phyloP scores from a whole-genome alignment of 2,888 invertebrate species.

The Heteropelma amictum region DNA sequence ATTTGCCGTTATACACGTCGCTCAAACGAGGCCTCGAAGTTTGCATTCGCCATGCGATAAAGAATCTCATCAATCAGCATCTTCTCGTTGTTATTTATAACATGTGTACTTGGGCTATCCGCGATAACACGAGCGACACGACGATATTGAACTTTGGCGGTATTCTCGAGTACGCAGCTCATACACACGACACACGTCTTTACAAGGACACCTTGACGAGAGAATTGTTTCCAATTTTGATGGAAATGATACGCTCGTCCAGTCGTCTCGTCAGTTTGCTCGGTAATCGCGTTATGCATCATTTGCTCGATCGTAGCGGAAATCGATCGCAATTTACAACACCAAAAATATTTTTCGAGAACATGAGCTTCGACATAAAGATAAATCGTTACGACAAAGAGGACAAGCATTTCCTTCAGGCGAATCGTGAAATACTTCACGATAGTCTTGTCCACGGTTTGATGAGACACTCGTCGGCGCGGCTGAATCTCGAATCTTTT shows the following conservation, averaged over 20 bases:
- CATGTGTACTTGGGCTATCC: constrained; percentile 80
- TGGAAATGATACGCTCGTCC: constrained; percentile 79
- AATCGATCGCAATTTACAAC: constrained; percentile 79
- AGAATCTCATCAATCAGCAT: constrained; percentile 78
- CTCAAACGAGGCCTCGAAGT: constrained; percentile 80
- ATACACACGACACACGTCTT: constrained; percentile 76
- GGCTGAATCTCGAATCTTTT: constrained; percentile 80
- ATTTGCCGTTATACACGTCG: constrained; percentile 69
- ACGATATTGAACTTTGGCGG: constrained; percentile 80
- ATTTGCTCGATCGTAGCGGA: constrained; percentile 80
- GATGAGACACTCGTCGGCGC: constrained; percentile 77
- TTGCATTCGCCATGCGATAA: constrained; percentile 80
- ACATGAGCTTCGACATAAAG: constrained; percentile 77
- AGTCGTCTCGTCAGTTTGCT: constrained; percentile 79
- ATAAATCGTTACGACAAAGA: constrained; percentile 75
- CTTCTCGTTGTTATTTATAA: constrained; percentile 78
- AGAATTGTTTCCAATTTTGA: constrained; percentile 78
- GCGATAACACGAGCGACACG: constrained; percentile 76
- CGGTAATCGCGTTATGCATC: constrained; percentile 80
- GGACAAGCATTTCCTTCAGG: constrained; percentile 80
- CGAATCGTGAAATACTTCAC: constrained; percentile 79
- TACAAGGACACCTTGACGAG: constrained; percentile 78
- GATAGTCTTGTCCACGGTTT: constrained; percentile 77
- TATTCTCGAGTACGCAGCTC: constrained; percentile 80
- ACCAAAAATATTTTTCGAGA: constrained; percentile 79